phyloP scores from a whole-genome alignment of 2,888 invertebrate species.

The Hydrotaea cyrtoneurina region DNA sequence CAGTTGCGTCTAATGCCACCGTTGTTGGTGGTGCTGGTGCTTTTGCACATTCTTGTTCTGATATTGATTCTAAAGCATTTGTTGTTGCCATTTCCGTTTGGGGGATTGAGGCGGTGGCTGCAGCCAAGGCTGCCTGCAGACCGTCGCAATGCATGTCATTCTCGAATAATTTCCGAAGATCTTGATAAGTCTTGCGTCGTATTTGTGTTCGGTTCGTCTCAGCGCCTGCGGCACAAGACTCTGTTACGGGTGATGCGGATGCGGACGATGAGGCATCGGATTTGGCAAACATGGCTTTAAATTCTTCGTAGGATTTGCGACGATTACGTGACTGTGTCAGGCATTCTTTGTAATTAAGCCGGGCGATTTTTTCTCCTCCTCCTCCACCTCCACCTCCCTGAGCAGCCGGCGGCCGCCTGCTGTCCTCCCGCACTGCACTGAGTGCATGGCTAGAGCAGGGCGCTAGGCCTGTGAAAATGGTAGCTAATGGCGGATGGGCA shows the following conservation, averaged over 20 bases:
- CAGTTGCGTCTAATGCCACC: conserved; percentile 7
- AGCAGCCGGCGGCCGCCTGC: background rate
- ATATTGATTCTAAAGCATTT: conserved; percentile 76
- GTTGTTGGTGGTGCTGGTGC: conserved; percentile 49
- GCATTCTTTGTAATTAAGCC: conserved; percentile 80
- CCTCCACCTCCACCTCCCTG: background rate
- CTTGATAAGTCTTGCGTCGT: conserved; percentile 73
- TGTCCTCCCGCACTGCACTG: conserved; percentile 23
- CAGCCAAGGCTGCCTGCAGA: conserved; percentile 42
- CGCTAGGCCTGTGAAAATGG: conserved; percentile 63
- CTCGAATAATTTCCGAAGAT: conserved; percentile 65
- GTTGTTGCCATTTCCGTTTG: conserved; percentile 52
- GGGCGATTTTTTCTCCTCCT: conserved; percentile 76
- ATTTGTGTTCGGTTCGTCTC: conserved; percentile 69
- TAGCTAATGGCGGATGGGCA: conserved; percentile 54
- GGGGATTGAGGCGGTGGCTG: conserved; percentile 29
- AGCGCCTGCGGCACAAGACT: conserved; percentile 47
- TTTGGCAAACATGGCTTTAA: conserved; percentile 79
- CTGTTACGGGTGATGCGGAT: conserved; percentile 23
- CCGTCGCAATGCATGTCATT: conserved; percentile 56
- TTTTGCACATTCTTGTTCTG: conserved; percentile 74
- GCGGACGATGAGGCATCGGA: conserved; percentile 7
- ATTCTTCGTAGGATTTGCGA: conserved; percentile 81
- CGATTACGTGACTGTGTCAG: conserved; percentile 80
- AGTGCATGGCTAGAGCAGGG: background rate